phyloP scores from a whole-genome alignment of 2,888 invertebrate genomes.

The Aricia artaxerxes region DNA sequence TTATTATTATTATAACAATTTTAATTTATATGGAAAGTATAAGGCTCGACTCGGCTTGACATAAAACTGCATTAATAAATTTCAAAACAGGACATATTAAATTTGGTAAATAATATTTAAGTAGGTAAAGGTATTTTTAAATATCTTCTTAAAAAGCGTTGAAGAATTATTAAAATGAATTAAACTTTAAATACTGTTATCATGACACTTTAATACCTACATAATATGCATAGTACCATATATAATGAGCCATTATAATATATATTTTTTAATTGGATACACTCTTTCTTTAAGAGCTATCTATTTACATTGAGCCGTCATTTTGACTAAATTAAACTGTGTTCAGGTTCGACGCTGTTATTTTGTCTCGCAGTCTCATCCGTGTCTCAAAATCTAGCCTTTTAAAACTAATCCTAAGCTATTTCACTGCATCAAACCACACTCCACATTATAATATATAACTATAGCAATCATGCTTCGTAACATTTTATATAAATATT shows the following conservation, averaged over 20 bases:
- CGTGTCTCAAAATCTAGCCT: constrained; percentile 50
- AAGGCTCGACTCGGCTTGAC: neutral
- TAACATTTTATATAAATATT: constrained; percentile 34
- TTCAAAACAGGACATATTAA: neutral
- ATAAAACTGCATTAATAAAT: neutral
- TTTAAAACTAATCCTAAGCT: constrained; percentile 38
- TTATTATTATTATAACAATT: constrained; percentile 41
- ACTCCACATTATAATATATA: constrained; percentile 35
- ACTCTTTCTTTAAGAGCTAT: neutral
- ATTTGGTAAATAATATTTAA: neutral
- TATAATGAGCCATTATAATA: neutral
- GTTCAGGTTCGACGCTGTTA: constrained; percentile 18
- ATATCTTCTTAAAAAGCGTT: neutral
- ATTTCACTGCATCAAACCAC: constrained; percentile 41
- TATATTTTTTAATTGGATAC: neutral
- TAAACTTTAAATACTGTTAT: neutral
- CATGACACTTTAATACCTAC: neutral
- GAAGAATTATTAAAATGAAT: neutral
- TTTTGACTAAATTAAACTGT: neutral
- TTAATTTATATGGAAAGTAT: constrained; percentile 31
- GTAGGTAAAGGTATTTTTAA: neutral
- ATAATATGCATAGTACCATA: neutral
- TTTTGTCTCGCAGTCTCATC: constrained; percentile 15
- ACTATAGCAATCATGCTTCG: constrained; percentile 30
- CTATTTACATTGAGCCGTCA: neutral